Conservation (phyloP, 2,113 vertebrate species). For the Heterotilapia buettikoferi region DNA sequence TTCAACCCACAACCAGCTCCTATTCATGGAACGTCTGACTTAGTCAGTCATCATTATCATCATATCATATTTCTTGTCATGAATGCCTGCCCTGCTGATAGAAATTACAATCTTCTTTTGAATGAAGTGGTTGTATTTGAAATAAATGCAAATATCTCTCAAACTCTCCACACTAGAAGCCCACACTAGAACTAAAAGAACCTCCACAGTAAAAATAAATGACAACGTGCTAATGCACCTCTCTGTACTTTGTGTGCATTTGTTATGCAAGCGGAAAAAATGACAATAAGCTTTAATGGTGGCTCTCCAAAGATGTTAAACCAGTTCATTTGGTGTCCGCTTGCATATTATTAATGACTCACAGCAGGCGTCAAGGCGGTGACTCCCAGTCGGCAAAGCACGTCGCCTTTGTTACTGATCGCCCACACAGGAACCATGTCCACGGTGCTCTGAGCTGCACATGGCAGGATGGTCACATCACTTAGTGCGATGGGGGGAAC, state of each 20-base stretch:
- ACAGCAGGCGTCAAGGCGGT: conserved; percentile 83
- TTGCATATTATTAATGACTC: conserved; percentile 44
- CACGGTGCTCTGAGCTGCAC: conserved; percentile 55
- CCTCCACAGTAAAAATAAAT: neutral
- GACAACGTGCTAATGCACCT: neutral
- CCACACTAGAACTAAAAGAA: neutral
- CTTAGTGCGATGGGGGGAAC: conserved; percentile 83
- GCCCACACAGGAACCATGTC: conserved; percentile 86
- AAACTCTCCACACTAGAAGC: neutral
- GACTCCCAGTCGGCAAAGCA: conserved; percentile 88
- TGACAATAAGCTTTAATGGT: neutral
- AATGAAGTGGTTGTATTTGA: neutral
- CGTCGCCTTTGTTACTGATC: conserved; percentile 94
- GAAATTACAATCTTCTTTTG: neutral
- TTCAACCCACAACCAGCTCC: neutral
- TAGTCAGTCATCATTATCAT: neutral
- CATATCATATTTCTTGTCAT: neutral
- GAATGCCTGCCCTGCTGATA: neutral
- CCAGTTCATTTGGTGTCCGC: neutral
- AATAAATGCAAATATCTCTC: neutral
- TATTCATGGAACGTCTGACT: neutral
- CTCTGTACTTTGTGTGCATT: neutral
- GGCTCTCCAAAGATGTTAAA: neutral
- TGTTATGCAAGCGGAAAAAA: neutral
- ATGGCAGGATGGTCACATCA: conserved; percentile 85